Percentiles rank a stretch among this genome's conserved stretches.
These are phyloP conservation scores for Margaritifera margaritifera DNA, from an alignment of 2,888 invertebrate genomes.

Conservation along the genomic window DNA sequence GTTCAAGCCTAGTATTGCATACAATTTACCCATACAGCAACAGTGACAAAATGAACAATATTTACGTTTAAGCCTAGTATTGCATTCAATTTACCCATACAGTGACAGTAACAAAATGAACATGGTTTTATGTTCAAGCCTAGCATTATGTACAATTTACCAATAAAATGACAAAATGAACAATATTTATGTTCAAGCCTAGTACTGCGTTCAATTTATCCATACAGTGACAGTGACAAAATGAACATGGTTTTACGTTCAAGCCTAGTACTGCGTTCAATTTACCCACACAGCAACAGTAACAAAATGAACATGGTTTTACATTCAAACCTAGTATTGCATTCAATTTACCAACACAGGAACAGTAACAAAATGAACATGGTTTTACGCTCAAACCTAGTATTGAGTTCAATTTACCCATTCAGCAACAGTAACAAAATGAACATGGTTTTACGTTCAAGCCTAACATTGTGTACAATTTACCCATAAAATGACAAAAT, in stretches of 20 bases:
- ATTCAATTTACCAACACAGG: neutral
- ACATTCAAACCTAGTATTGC: neutral
- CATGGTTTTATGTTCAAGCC: no score
- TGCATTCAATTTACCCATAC: no score
- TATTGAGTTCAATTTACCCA: no score
- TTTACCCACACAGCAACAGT: no score
- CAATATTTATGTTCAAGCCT: neutral
- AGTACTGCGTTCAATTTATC: neutral
- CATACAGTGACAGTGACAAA: no score
- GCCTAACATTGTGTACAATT: neutral
- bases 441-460: no score
- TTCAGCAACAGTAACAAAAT: no score
- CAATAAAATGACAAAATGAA: neutral
- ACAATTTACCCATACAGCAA: neutral
- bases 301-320: no score
- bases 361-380: neutral
- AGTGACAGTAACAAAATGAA: no score
- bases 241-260: no score
- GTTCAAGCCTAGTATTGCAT: conserved; percentile 1
- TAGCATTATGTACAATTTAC: neutral
- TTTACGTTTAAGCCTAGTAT: no score
- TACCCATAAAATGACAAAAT: neutral
- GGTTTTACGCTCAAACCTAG: neutral
- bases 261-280: no score
- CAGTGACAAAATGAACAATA: neutral